phyloP scores from a whole-genome alignment of 2,797 vertebrate species.

The Platalea minor region DNA sequence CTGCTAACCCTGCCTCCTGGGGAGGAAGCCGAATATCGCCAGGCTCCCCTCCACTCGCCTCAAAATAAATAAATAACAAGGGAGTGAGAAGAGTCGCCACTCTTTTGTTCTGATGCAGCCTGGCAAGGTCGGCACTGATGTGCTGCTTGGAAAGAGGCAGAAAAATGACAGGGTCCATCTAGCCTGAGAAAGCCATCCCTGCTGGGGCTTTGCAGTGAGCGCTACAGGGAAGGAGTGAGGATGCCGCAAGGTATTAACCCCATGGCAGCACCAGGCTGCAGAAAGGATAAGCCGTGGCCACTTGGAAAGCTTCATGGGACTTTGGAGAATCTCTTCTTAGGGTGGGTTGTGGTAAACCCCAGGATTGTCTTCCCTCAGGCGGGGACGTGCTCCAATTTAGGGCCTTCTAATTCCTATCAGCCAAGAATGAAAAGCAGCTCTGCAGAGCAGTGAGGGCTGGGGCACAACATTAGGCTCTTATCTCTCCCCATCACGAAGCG shows the following conservation, averaged over 20 bases:
- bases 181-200: neutral
- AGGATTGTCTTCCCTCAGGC: neutral
- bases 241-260: neutral
- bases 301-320: neutral
- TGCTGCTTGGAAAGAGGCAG: neutral
- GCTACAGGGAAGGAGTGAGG: rapidly evolving
- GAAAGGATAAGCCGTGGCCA: neutral
- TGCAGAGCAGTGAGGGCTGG: neutral
- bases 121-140: neutral
- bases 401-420: neutral
- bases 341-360: neutral
- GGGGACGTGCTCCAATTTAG: neutral
- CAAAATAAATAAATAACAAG: neutral
- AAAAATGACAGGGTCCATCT: neutral
- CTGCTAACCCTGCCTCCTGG: constrained; percentile 27
- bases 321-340: neutral
- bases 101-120: neutral
- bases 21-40: neutral
- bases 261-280: neutral
- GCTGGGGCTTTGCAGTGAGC: rapidly evolving
- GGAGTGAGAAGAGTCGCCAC: rapidly evolving
- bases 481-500: neutral
- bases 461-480: neutral
- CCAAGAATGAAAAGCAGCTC: neutral
- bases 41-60: neutral